Conservation (phyloP, 2,888 invertebrate species). For the Adelphocoris suturalis region DNA sequence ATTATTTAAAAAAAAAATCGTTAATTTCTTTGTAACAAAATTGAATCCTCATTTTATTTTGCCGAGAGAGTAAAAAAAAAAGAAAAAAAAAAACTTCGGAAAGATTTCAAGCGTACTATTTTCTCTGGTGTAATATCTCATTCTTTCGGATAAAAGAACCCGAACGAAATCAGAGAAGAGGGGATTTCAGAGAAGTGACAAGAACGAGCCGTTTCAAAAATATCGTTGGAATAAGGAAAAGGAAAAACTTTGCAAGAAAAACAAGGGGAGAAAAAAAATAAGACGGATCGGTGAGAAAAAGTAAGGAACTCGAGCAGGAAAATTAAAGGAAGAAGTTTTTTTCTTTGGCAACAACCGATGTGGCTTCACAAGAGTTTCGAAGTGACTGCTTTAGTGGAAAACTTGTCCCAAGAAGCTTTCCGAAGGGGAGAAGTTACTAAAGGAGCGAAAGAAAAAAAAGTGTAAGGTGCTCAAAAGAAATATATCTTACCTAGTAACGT, state of each 20-base stretch:
- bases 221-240: conserved; percentile 19
- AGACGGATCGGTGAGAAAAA: conserved; percentile 36
- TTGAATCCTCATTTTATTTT: no score
- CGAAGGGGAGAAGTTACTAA: background rate
- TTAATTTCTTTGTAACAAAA: background rate
- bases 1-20: background rate
- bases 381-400: background rate
- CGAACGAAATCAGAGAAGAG: background rate
- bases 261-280: conserved; percentile 9
- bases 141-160: background rate
- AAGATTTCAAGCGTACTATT: background rate
- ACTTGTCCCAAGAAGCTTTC: background rate
- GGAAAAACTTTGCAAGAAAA: conserved; percentile 7
- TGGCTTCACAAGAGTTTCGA: background rate
- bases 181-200: background rate
- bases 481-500: background rate
- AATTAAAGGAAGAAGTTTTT: background rate
- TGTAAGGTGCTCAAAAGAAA: background rate
- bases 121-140: background rate
- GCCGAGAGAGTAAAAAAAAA: no score
- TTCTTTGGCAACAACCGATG: conserved; percentile 18
- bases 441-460: background rate
- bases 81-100: background rate
- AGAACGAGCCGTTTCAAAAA: conserved; percentile 34
- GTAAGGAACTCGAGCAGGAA: background rate